These are phyloP conservation scores for Probosciger aterrimus DNA, from an alignment of 2,113 vertebrate genomes.

Conservation along the genomic window DNA sequence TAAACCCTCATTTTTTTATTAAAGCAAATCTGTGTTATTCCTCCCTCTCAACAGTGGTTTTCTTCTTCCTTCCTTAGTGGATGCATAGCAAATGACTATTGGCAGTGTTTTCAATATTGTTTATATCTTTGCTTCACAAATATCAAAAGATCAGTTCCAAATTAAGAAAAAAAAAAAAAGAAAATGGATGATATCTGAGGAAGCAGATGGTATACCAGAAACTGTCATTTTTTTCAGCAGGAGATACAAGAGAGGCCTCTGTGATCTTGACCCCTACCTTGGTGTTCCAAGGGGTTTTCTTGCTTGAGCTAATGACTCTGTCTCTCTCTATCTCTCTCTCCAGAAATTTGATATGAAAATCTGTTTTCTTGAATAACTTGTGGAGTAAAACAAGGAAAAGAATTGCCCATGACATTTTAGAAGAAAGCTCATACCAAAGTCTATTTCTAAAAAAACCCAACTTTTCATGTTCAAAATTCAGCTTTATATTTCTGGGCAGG, in stretches of 20 bases:
- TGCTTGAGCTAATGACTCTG: not conserved
- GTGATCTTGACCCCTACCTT: not conserved
- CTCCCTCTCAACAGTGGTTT: not conserved
- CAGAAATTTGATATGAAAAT: not conserved
- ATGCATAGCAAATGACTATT: not conserved
- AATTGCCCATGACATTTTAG: not conserved
- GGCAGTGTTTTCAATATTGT: not conserved
- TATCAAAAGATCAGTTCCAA: not conserved
- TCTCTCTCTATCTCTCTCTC: not conserved
- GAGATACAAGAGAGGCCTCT: not conserved
- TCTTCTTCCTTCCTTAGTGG: not conserved
- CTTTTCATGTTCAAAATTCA: not conserved
- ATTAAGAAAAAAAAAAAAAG: not conserved
- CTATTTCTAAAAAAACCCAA: not conserved
- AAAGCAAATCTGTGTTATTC: not conserved
- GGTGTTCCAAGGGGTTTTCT: not conserved
- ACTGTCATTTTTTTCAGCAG: not conserved
- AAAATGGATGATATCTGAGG: not conserved
- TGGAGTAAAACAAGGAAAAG: not conserved
- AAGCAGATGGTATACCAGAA: rapidly evolving
- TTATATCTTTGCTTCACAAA: not conserved
- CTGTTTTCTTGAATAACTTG: not conserved
- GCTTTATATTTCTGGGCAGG: not conserved
- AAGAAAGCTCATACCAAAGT: not conserved
- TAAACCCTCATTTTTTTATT: not conserved